Base-by-base conservation (phyloP, 2,888 invertebrate genomes). In the Macrosoma leucophasiata region DNA sequence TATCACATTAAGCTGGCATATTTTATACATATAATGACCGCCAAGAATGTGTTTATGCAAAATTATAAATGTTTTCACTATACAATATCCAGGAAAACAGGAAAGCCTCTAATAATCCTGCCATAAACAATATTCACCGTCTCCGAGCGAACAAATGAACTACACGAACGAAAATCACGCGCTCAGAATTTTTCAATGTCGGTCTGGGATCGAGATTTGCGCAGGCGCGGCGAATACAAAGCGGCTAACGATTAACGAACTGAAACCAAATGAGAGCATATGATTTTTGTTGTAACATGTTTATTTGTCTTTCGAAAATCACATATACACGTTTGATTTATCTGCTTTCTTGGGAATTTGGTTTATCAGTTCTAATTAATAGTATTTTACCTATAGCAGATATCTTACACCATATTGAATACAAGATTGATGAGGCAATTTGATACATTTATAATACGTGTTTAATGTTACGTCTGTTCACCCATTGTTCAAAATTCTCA, bases 121-220 rank as follows among this genome's bases (percentile, higher is more conserved):
- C 58, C 49, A 62, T 62, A 70, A 75, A 73, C 69, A 73, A 72
- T 75, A 74, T 71, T 70, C 62, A 55, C 60, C 56, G 63, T 61
- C 59, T 58, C 55, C 60, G 58, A 45, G 65, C 59, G 66, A 73
- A 75, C 71, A 76, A 79, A 79, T 71, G 70, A 71, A 68, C 63
- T 60, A 70, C 78, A 77, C 76, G 78, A 78, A 67, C 65, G 58
- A 70, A 78, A 76, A 79, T 77, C 81, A 79, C 81, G 81, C 76
- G 68, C 58, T 62, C 56, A 62, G 70, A 69, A 79, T 79, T 81
- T 81, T 79, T 79, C 78, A 78, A 77, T 69, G 76, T 81, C 75
- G 58, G 52, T 50, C 58, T 56, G 49, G 62, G 59, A 71, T 72
- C 70, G 69, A 57, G 69, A 74, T 71, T 63, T 49, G 56, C 49